Evolutionary conservation across 2,888 invertebrate genomes (phyloP).

Genomic region (Andricus curvator): DNA sequence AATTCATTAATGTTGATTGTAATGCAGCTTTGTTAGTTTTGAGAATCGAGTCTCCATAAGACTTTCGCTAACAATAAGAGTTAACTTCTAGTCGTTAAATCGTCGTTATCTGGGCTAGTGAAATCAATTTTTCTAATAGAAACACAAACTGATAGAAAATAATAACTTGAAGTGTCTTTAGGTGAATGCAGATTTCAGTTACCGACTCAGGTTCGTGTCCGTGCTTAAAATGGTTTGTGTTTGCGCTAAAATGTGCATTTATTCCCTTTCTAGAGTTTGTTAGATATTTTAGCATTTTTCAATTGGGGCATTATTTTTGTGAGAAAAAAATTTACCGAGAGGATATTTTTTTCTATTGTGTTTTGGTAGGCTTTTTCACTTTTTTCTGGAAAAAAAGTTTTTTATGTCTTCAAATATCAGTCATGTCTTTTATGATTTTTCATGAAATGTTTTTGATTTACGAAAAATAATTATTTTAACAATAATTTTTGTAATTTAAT

Average conservation of each 20-base stretch:
- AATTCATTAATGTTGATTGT: constrained; percentile 6
- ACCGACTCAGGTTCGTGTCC: not conserved
- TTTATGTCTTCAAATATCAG: too few relatives aligned
- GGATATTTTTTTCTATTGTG: too few relatives aligned
- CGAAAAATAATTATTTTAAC: too few relatives aligned
- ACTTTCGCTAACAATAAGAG: constrained; percentile 29
- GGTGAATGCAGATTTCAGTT: not conserved
- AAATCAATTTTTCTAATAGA: constrained; percentile 2
- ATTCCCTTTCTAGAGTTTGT: not conserved
- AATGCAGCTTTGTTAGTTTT: constrained; percentile 25
- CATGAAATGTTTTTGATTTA: too few relatives aligned
- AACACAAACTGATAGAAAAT: constrained; percentile 10
- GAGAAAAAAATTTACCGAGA: too few relatives aligned
- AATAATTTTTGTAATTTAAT: too few relatives aligned
- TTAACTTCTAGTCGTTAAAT: constrained; percentile 37
- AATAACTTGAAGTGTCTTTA: not conserved
- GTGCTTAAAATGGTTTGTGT: constrained; percentile 1
- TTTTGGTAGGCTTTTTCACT: too few relatives aligned
- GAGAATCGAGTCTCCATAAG: constrained; percentile 7
- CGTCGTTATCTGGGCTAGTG: constrained; percentile 29
- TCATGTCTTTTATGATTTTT: too few relatives aligned
- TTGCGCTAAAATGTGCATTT: not conserved
- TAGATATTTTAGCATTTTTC: not conserved
- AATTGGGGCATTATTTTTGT: too few relatives aligned
- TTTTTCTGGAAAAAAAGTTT: too few relatives aligned